Evolutionary conservation across 2,888 invertebrate genomes (phyloP).

Genomic region (Melieria picta): DNA sequence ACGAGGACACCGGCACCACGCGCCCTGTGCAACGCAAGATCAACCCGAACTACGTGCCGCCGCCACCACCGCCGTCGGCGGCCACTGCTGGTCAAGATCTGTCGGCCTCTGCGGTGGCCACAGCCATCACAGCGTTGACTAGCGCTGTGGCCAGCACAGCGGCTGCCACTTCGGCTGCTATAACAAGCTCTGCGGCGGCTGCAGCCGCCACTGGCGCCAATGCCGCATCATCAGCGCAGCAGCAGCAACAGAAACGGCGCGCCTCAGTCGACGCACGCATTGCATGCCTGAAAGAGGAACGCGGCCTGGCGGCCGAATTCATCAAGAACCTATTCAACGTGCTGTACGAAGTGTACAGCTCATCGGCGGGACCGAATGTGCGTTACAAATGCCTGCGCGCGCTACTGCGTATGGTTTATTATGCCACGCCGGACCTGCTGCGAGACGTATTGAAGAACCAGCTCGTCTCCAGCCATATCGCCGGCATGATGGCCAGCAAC

Average conservation of each 20-base stretch:
- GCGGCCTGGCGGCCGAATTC: conserved; percentile 75
- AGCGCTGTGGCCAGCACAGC: conserved; percentile 43
- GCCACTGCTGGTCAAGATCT: conserved; percentile 55
- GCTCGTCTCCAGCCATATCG: conserved; percentile 94
- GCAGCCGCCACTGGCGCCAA: conserved; percentile 19
- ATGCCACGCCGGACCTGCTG: conserved; percentile 87
- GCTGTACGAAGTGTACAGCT: conserved; percentile 97
- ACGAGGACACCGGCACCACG: conserved; percentile 96
- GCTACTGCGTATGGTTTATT: conserved; percentile 94
- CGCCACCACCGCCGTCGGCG: conserved; percentile 35
- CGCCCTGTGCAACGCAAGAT: conserved; percentile 88
- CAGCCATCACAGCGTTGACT: conserved; percentile 44
- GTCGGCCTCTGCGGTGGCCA: conserved; percentile 47
- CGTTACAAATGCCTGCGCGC: conserved; percentile 97
- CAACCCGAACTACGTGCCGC: conserved; percentile 71
- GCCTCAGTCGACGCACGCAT: conserved; percentile 72
- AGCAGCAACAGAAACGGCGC: conserved; percentile 52
- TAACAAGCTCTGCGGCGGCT: conserved; percentile 15
- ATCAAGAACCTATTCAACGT: conserved; percentile 90
- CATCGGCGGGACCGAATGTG: conserved; percentile 97
- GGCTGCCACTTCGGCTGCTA: conserved; percentile 37
- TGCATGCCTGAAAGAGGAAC: conserved; percentile 76
- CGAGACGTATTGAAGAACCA: conserved; percentile 77
- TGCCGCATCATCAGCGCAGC: background rate
- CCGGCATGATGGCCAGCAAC: conserved; percentile 97